Base-by-base conservation (phyloP, 1,140 invertebrate species). In the Mylabris phalerata region DNA sequence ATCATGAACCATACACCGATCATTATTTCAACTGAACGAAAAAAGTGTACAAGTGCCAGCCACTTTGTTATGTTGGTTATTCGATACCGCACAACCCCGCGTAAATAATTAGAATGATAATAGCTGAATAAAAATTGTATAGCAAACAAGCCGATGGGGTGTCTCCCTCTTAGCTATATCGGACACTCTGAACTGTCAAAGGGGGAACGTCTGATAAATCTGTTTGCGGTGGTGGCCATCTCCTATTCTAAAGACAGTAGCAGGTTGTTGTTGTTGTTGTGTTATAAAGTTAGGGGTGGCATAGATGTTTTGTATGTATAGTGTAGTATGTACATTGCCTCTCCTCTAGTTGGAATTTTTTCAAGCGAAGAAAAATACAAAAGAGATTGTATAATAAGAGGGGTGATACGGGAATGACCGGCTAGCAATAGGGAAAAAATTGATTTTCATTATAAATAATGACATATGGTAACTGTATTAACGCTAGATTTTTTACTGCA, bases 91-190 rank as follows among this genome's bases (percentile, higher is more conserved):
- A 61, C 65, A 32, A 3, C 32, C 32, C 63, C 51, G 51, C 60
- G 56, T 62, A 61, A 67, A 69, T 69, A 67, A 69, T 69, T 69
- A 69, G 61, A 69, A 69, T 69, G 65, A 69, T 69, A 69, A 69
- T 69, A 65, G 65, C 54, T 58, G 63, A 61, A 65, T 67, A 69
- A 69, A 69, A 68, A 68, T 57, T 59, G 59, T 61, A 66, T 57
- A 54, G 46, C 64, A 66, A 64, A 62, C 60, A 62, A 62, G 51
- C 51, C 55, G 55, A 49, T 49, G 60, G 60, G 60, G 60, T 32
- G 26, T 49, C 55, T 57, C 51, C 62, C 61, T 59, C 56, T 59
- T 56, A 57, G 55, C 48, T 32, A 32, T 32, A 59, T 62, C 58
- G 61, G 61, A 63, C 61, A 66, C 64, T 59, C 60, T 55, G 54